Evolutionary conservation across 2,797 vertebrate genomes (phyloP).

Genomic region (Pangasius larnaudii): DNA sequence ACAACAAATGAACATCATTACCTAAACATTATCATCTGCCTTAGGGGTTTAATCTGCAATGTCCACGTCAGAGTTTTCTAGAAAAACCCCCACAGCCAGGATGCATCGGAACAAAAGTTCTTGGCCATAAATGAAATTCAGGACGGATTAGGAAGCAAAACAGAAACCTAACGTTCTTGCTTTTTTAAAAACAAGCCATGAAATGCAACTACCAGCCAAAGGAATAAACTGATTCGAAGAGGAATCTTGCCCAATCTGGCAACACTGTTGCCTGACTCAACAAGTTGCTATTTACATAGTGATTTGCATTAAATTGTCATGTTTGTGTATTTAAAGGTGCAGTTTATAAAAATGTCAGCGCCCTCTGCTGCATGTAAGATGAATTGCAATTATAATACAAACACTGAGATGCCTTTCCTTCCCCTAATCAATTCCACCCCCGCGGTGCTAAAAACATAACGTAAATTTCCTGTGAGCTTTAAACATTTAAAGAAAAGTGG

Average conservation of each 20-base stretch:
- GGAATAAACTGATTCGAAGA: not conserved
- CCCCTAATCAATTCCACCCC: not conserved
- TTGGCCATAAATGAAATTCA: not conserved
- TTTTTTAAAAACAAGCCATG: not conserved
- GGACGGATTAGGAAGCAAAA: not conserved
- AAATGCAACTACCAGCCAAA: not conserved
- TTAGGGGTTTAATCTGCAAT: not conserved
- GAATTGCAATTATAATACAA: not conserved
- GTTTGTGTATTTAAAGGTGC: not conserved
- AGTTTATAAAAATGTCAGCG: not conserved
- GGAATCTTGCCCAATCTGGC: slow-evolving; percentile 3
- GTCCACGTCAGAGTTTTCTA: not conserved
- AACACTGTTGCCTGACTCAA: not conserved
- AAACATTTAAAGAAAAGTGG: not conserved
- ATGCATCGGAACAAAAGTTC: not conserved
- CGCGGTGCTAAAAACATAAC: not conserved
- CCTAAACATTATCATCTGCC: not conserved
- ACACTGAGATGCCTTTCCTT: not conserved
- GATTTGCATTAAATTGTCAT: too few species aligned
- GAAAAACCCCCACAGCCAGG: not conserved
- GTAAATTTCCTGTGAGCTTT: too few species aligned
- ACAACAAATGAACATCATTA: not conserved
- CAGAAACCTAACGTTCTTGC: not conserved
- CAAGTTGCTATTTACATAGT: not conserved
- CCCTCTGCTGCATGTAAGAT: not conserved